Evolutionary conservation across 1,140 invertebrate species (phyloP).

Genomic region (Acromyrmex heyeri): DNA sequence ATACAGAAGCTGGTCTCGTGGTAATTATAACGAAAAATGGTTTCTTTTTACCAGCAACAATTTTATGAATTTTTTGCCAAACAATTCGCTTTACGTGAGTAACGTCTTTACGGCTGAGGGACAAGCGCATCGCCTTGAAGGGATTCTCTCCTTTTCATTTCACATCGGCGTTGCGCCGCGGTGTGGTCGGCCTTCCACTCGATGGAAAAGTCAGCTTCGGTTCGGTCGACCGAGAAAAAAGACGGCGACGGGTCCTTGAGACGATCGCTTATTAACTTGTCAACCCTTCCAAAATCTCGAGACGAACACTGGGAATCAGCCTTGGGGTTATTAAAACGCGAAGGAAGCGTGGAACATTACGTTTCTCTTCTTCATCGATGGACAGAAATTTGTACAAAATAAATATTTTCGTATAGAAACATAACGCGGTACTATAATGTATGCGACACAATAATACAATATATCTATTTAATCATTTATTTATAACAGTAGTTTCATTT

Average conservation of each 20-base stretch:
- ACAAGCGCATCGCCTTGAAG: constrained; percentile 63
- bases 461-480: not conserved
- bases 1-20: constrained; percentile 4
- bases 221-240: constrained; percentile 54
- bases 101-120: constrained; percentile 18
- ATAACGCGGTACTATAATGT: not conserved
- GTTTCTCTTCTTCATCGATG: not conserved
- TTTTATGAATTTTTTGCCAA: constrained; percentile 41
- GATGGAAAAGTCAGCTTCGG: constrained; percentile 68
- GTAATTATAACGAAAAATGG: constrained; percentile 34
- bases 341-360: constrained; percentile 7
- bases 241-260: constrained; percentile 74
- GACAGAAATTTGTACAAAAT: not conserved
- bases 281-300: constrained; percentile 70
- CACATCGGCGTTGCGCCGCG: not conserved
- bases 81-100: constrained; percentile 33
- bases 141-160: constrained; percentile 67
- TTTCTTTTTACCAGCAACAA: constrained; percentile 3
- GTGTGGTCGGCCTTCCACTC: constrained; percentile 66
- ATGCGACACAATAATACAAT: not conserved
- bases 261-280: constrained; percentile 77
- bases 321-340: constrained; percentile 43
- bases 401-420: not conserved
- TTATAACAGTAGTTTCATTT: not conserved
- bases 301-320: constrained; percentile 43